Evolutionary conservation across 2,888 invertebrate species (phyloP).

Genomic region (Myopa testacea): DNA sequence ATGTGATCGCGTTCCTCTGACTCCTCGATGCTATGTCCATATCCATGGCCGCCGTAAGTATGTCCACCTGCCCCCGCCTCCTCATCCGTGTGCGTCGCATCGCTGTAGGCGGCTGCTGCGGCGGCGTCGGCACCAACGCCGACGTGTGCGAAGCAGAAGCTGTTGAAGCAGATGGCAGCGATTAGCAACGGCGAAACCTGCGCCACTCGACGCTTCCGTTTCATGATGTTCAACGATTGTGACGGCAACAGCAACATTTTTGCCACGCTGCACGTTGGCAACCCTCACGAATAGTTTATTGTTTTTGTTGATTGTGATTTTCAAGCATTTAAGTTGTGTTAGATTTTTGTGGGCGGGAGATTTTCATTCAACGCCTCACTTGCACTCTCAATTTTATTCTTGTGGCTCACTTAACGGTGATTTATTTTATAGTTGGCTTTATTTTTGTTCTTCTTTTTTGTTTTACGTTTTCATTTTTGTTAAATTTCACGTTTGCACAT

Average conservation of each 20-base stretch:
- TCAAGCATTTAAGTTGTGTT: too few species aligned
- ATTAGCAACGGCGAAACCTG: constrained; percentile 65
- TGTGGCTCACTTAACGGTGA: too few species aligned
- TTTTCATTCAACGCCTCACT: too few species aligned
- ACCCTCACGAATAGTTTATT: neutral
- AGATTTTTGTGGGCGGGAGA: too few species aligned
- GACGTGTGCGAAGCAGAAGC: constrained; percentile 26
- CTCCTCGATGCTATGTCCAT: constrained; percentile 56
- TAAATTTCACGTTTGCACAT: constrained; percentile 5
- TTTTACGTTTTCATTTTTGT: constrained; percentile 17
- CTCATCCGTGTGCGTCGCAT: constrained; percentile 19
- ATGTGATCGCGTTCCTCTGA: constrained; percentile 63
- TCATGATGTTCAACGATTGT: constrained; percentile 50
- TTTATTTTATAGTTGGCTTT: too few species aligned
- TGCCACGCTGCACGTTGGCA: neutral
- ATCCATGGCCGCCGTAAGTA: constrained; percentile 46
- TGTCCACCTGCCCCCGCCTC: constrained; percentile 34
- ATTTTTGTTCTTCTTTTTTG: neutral
- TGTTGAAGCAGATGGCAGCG: constrained; percentile 61
- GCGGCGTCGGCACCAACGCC: neutral
- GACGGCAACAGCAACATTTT: neutral
- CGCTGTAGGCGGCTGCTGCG: constrained; percentile 13
- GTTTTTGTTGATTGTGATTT: neutral
- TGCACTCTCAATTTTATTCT: too few species aligned
- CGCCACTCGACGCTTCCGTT: constrained; percentile 64